Evolutionary conservation across 2,797 vertebrate species (phyloP), one percentile per base, ranked within the genome.

Genomic region (Anabacerthia variegaticeps): DNA sequence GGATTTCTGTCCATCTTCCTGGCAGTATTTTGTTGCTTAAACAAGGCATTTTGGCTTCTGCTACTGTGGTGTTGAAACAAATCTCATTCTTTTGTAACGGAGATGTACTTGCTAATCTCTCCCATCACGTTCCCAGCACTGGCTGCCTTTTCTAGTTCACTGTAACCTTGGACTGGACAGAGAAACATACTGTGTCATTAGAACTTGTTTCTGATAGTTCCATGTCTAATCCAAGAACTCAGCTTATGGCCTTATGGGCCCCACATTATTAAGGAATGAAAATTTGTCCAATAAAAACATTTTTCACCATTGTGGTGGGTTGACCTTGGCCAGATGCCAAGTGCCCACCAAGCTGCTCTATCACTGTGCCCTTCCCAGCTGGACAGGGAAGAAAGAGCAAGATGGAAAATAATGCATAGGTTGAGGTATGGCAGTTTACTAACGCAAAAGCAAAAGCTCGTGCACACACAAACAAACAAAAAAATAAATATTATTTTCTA

Each of bases 1-100:
- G 91, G 77, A 85, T 94, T 96, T 90, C 88, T 95, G 91, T 95
- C 84, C 46, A 56, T 92, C 62, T 88, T 94, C 56, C 66, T 90
- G 77, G 69, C 66, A 71, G 95, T 84, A 68, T 94, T 92, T 95
- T 84, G 34, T 93, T 94, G 63, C 54, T 92, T 92, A 92, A 96
- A 85, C 79, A 92, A 89, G 72, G 59, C 74, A 88, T 20, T 90
- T 94, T 92, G 83, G 85, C 80, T 89, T 91, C 85, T 91, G 62
- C 80, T 96, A 9, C 84, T 65, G 71, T 24, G 59, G 9, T 66
- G 78, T 62, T 91, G 93, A 75, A 92, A 76, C 32, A 92, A 92
- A 93, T 74, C 52, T 93, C 43, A 44, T 69, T 92, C 68, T 88
- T 85, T 87, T 88, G 63, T 87, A 86, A 94, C 88, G 85, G 87